Base-by-base conservation (phyloP, 2,888 invertebrate species). In the Meta bourneti region DNA sequence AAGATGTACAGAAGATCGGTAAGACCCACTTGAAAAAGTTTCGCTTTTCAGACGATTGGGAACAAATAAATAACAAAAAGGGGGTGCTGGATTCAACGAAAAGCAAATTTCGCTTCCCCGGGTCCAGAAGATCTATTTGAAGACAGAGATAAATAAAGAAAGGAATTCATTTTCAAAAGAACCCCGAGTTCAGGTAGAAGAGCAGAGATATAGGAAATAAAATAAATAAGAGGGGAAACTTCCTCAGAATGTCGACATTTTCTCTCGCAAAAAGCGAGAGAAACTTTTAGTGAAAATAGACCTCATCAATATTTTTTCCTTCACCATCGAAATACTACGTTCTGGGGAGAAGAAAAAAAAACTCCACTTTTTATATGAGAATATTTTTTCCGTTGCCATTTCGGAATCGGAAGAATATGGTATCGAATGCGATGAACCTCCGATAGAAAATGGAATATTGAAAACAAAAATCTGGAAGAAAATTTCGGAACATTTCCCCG, bases 251-350 rank as follows among this genome's bases (percentile, higher is more conserved):
- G 34, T 20, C 61, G 80, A 80, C 80, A 61, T 80, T 80, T 34
- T 34, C 34, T 80, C 52, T 61, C 80, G 69, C 34, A 8, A 16
- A 11, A 16, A 16, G 19, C 61, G 61, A 20, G 9, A 11, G 69
- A 61, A 80, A 80, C 80, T 80, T 80, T 80, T 80, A 80, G 80
- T 80, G 80, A 80, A 80, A 80, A 61, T 80, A 80, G 80, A 80
- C 80, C 80, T 80, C 80, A 80, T 80, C 80, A 80, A 80, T 80
- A 54, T 69, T 80, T 80, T 69, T 69, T 48, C 61, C 19, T 79
- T 61, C 80, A 61, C 19, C 69, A 11, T 34, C 19, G 19, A 51
- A 78, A 78, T 52, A 51, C n/a, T 34, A 75, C 75, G 51, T 78
- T 9, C 78, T 6, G 34, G 8, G 34, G 61, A 11, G 6, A 13